phyloP scores from a whole-genome alignment of 2,888 invertebrate species.

The Tipula unca region DNA sequence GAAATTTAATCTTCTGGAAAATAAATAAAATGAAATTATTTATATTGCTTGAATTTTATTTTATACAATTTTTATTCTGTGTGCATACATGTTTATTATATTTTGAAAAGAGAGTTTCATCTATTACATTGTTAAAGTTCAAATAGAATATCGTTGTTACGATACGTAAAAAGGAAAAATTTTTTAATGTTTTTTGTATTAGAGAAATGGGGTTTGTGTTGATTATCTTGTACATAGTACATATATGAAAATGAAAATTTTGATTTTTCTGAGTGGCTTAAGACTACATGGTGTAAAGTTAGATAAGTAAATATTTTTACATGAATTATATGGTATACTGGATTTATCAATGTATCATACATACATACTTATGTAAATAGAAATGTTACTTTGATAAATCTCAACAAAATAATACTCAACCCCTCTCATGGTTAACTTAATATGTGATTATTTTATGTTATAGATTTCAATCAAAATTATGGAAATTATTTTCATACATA shows the following conservation, averaged over 20 bases:
- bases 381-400: too few relatives aligned
- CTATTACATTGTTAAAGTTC: neutral
- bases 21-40: constrained; percentile 14
- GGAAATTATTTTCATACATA: too few relatives aligned
- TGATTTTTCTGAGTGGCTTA: neutral
- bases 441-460: too few relatives aligned
- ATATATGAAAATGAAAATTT: neutral
- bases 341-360: too few relatives aligned
- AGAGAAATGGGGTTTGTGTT: neutral
- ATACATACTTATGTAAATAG: too few relatives aligned
- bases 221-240: neutral
- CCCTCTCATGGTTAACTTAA: too few relatives aligned
- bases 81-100: neutral
- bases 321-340: neutral
- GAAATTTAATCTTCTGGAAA: constrained; percentile 14
- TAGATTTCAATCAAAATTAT: too few relatives aligned
- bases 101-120: neutral
- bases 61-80: neutral
- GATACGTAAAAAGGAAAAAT: neutral
- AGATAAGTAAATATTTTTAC: neutral
- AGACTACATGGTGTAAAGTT: neutral
- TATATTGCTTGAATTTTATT: constrained; percentile 8
- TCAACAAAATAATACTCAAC: too few relatives aligned
- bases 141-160: neutral
- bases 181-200: neutral